Evolutionary conservation across 2,797 vertebrate species (phyloP), one percentile per base, ranked within the genome.

Genomic region (Falco novaeseelandiae): DNA sequence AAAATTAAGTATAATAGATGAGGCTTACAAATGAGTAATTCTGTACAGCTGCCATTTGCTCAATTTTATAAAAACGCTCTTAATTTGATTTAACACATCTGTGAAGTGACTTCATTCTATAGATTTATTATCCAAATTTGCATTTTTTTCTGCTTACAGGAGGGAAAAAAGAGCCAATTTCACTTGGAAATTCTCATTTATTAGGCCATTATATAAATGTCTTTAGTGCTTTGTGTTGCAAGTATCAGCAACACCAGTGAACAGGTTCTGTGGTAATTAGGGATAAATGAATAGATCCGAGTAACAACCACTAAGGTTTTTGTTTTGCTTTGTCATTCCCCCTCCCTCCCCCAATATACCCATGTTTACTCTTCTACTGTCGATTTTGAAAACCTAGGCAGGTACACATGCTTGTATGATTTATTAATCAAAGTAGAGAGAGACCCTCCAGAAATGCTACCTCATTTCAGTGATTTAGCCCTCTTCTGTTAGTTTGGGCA

Each of bases 81-180:
- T 97, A 96, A 96, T 96, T 96, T 94, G 83, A 95, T 97, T 97
- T 97, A 96, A 87, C 87, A 94, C 96, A 96, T 95, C 95, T 93
- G 84, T 94, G 94, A 93, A 96, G 51, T 91, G 89, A 96, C 88
- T 97, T 95, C 78, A 95, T 97, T 96, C 80, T 87, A 93, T 90
- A 94, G 90, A 95, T 96, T 93, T 96, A 89, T 90, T 91, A 93
- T 87, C 89, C 87, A 38, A 82, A 93, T 94, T 96, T 95, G 81
- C 95, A 93, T 95, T 89, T 95, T 94, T 94, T 95, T 96, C 61
- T 95, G 89, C 93, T 93, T 97, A 88, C 38, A 7, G 62, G n/a
- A 84, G 69, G 36, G 25, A 51, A 78, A 89, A 94, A 66, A 51
- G 44, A 76, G 66, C 66, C 83, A 90, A 34, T 87, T 91, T 88